A percentile compares a stretch with the other conserved stretches of the same genome.
phyloP scores from a whole-genome alignment of 1,140 invertebrate genomes.

The Odontomachus brunneus region DNA sequence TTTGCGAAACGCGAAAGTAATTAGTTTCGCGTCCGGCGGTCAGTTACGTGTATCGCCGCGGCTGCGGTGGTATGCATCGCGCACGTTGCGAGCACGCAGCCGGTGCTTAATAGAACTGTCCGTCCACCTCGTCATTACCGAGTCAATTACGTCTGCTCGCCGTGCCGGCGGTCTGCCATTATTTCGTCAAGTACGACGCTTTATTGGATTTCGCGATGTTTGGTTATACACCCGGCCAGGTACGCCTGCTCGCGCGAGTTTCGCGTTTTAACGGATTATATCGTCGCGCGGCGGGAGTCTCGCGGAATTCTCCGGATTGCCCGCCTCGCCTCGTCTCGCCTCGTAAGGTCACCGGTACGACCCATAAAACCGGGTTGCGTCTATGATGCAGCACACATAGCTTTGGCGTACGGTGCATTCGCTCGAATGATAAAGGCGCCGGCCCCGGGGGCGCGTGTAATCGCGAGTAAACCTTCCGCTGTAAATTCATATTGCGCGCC shows the following conservation, averaged over 20 bases:
- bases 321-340: slow-evolving; percentile 18
- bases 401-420: slow-evolving; percentile 49
- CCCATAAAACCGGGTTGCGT: slow-evolving; percentile 70
- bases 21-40: slow-evolving; percentile 46
- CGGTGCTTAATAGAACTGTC: slow-evolving; percentile 71
- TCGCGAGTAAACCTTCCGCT: slow-evolving; percentile 47
- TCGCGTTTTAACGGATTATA: slow-evolving; percentile 68
- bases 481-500: slow-evolving; percentile 51
- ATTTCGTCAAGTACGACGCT: slow-evolving; percentile 68
- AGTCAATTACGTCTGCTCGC: slow-evolving; percentile 71
- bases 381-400: slow-evolving; percentile 65
- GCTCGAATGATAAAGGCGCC: slow-evolving; percentile 64
- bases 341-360: slow-evolving; percentile 69
- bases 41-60: slow-evolving; percentile 2
- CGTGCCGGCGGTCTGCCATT: slow-evolving; percentile 62
- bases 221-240: slow-evolving; percentile 35
- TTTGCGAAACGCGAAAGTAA: slow-evolving; percentile 62
- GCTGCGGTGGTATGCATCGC: slow-evolving; percentile 51
- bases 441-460: slow-evolving; percentile 43
- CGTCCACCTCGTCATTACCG: slow-evolving; percentile 71
- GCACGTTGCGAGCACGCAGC: neutral
- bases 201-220: slow-evolving; percentile 67
- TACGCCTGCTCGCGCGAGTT: neutral
- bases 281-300: slow-evolving; percentile 58
- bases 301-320: slow-evolving; percentile 56